Conservation (phyloP, 2,888 invertebrate genomes). For the Dendrolimus pini region DNA sequence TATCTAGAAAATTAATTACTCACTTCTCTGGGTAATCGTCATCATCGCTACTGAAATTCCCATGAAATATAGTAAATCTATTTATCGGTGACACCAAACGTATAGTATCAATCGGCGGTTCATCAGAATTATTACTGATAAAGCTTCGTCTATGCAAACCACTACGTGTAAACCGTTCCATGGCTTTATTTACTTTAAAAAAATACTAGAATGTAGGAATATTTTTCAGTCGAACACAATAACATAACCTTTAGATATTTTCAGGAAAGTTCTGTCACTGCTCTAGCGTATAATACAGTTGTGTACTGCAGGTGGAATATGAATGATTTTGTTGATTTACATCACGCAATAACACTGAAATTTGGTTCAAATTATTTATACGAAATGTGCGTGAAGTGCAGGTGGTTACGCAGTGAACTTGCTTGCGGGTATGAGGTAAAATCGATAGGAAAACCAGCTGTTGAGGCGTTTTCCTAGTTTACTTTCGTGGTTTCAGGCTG, state of each 20-base stretch:
- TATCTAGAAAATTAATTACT: slow-evolving; percentile 24
- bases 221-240: neutral
- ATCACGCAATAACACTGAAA: slow-evolving; percentile 15
- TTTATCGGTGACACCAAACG: slow-evolving; percentile 58
- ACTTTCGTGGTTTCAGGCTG: slow-evolving; percentile 3
- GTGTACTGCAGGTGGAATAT: neutral
- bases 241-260: slow-evolving; percentile 34
- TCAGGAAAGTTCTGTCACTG: neutral
- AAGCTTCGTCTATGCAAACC: slow-evolving; percentile 55
- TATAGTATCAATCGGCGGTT: slow-evolving; percentile 52
- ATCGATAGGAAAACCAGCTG: slow-evolving; percentile 65
- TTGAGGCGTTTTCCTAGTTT: slow-evolving; percentile 15
- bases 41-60: slow-evolving; percentile 41
- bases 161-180: slow-evolving; percentile 37
- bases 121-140: slow-evolving; percentile 48
- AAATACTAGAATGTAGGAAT: slow-evolving; percentile 11
- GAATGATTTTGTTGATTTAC: slow-evolving; percentile 1
- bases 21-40: slow-evolving; percentile 50
- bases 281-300: neutral
- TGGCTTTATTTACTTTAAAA: slow-evolving; percentile 18
- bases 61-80: slow-evolving; percentile 55
- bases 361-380: slow-evolving; percentile 17
- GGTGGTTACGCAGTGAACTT: slow-evolving; percentile 50
- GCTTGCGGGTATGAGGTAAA: slow-evolving; percentile 39
- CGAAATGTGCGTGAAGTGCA: slow-evolving; percentile 28